These are phyloP conservation scores for Drosophila mayaguana DNA, from an alignment of 2,888 invertebrate genomes.

Conservation along the genomic window DNA sequence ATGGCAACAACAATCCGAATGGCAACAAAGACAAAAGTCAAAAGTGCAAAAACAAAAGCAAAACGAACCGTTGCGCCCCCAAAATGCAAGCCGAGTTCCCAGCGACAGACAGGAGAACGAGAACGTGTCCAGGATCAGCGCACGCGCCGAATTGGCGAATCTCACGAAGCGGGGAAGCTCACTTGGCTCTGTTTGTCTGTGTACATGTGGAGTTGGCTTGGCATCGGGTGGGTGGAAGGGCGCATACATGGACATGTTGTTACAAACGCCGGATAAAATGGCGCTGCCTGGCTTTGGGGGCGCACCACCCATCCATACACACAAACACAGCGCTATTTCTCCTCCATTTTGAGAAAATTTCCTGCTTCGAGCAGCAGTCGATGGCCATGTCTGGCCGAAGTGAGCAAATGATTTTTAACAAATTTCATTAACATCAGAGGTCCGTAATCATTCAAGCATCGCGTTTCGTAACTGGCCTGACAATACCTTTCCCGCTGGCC, in stretches of 20 bases:
- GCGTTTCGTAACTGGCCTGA: slow-evolving; percentile 76
- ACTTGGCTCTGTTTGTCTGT: slow-evolving; percentile 6
- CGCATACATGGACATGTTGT: slow-evolving; percentile 32
- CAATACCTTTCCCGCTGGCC: slow-evolving; percentile 49
- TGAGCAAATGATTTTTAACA: slow-evolving; percentile 79
- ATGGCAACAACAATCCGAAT: slow-evolving; percentile 26
- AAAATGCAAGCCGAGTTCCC: slow-evolving; percentile 51
- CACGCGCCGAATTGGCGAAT: slow-evolving; percentile 57
- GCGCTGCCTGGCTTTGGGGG: slow-evolving; percentile 53
- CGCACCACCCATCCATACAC: slow-evolving; percentile 28
- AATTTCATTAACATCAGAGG: slow-evolving; percentile 83
- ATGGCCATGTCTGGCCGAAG: slow-evolving; percentile 44
- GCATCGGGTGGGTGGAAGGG: slow-evolving; percentile 16
- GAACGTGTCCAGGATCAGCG: slow-evolving; percentile 29
- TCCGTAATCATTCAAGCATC: slow-evolving; percentile 84
- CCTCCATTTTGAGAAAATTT: slow-evolving; percentile 78
- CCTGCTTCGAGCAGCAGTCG: slow-evolving; percentile 52
- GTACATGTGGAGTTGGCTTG: slow-evolving; percentile 3
- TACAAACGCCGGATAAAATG: slow-evolving; percentile 62
- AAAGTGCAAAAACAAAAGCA: slow-evolving; percentile 59
- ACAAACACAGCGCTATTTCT: slow-evolving; percentile 49
- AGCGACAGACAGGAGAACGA: slow-evolving; percentile 8
- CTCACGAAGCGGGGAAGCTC: slow-evolving; percentile 63
- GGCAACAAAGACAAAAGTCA: slow-evolving; percentile 79
- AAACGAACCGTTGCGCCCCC: slow-evolving; percentile 52